Evolutionary conservation across 2,888 invertebrate genomes (phyloP).

Genomic region (Synergus gifuensis): DNA sequence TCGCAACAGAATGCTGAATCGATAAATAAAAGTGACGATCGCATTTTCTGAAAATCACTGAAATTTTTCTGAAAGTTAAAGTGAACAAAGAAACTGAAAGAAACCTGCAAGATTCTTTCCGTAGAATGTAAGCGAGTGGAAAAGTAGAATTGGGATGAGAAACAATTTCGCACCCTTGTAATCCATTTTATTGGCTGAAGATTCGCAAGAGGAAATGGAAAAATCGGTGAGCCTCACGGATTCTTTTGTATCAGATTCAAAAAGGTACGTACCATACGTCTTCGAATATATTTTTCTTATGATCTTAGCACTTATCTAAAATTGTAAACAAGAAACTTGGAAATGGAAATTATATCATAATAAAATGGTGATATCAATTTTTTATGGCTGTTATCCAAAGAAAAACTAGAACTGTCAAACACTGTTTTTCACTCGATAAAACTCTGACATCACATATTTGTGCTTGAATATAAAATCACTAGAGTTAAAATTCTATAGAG

Average conservation of each 20-base stretch:
- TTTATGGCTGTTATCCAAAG: not conserved
- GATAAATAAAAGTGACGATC: not conserved
- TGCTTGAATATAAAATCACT: not conserved
- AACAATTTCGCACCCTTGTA: not conserved
- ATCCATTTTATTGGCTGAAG: not conserved
- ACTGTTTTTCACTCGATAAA: not conserved
- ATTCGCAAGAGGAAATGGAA: not conserved
- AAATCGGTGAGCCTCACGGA: slow-evolving; percentile 32
- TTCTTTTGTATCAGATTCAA: slow-evolving; percentile 43
- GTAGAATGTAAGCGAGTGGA: not conserved
- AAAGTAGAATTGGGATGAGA: not conserved
- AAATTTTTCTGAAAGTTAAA: too few relatives aligned
- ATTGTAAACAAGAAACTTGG: not conserved
- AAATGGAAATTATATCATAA: not conserved
- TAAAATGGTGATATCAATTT: not conserved
- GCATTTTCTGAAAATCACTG: not conserved
- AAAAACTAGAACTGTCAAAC: not conserved
- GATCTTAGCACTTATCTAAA: not conserved
- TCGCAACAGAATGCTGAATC: not conserved
- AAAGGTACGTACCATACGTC: slow-evolving; percentile 42
- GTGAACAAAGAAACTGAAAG: too few relatives aligned
- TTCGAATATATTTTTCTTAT: not conserved
- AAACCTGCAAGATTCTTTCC: not conserved
- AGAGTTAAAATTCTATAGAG: slow-evolving; percentile 8
- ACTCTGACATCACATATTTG: not conserved